phyloP scores from a whole-genome alignment of 2,113 vertebrate genomes.

The Chelonoidis abingdonii region DNA sequence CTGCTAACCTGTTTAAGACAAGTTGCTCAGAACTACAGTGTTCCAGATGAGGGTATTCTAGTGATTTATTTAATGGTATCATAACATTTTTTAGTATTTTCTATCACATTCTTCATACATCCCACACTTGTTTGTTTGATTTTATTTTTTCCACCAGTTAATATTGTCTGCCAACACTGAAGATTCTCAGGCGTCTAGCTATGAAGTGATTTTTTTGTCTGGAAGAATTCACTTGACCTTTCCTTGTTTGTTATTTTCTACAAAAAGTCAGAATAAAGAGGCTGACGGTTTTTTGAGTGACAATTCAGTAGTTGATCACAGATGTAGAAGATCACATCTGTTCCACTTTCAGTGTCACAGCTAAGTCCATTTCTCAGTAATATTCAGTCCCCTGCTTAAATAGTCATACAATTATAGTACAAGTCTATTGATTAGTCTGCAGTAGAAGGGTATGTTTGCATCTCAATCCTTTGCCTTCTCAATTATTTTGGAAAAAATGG shows the following conservation, averaged over 20 bases:
- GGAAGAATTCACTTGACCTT: neutral
- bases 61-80: too few species aligned
- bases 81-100: neutral
- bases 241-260: neutral
- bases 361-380: neutral
- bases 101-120: neutral
- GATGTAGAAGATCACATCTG: neutral
- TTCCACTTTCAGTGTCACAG: neutral
- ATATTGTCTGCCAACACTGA: neutral
- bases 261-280: neutral
- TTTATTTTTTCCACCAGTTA: neutral
- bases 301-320: neutral
- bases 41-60: neutral
- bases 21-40: neutral
- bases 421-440: neutral
- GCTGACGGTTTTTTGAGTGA: neutral
- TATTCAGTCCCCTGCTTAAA: neutral
- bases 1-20: neutral
- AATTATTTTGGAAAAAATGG: neutral
- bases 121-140: neutral
- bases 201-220: neutral
- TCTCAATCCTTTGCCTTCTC: neutral
- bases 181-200: neutral
- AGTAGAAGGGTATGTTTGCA: neutral
- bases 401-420: neutral